Percentiles rank a stretch among this genome's conserved stretches.
Conservation (phyloP, 2,888 invertebrate genomes). For the Acrobasis consociella region DNA sequence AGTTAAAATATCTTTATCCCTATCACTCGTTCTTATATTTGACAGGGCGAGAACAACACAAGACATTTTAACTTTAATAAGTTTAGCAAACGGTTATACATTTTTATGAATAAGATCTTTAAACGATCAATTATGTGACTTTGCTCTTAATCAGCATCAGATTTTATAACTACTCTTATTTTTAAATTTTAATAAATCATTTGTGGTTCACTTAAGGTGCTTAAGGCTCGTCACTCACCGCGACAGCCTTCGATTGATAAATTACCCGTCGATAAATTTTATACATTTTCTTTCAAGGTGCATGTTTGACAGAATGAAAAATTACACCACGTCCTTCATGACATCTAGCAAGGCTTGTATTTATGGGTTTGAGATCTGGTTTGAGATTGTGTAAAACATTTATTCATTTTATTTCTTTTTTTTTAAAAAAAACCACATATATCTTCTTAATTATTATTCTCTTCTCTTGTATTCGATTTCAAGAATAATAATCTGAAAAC, state of each 20-base stretch:
- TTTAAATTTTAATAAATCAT: not conserved
- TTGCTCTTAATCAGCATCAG: too few species aligned
- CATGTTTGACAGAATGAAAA: slow-evolving; percentile 22
- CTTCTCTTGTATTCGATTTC: too few species aligned
- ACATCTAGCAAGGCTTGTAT: slow-evolving; percentile 9
- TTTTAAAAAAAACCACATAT: not conserved
- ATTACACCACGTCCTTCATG: slow-evolving; percentile 5
- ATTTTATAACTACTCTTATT: not conserved
- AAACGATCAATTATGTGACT: too few species aligned
- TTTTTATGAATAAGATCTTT: too few species aligned
- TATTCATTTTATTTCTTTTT: not conserved
- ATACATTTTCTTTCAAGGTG: slow-evolving; percentile 20
- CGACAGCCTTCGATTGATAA: slow-evolving; percentile 27
- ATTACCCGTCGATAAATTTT: slow-evolving; percentile 25
- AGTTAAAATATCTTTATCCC: too few species aligned
- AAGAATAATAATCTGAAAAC: too few species aligned
- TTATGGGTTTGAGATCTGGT: slow-evolving; percentile 7
- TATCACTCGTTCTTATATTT: too few species aligned
- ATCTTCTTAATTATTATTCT: too few species aligned
- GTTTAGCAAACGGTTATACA: too few species aligned
- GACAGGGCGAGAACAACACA: too few species aligned
- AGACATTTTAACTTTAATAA: too few species aligned
- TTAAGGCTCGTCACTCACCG: not conserved
- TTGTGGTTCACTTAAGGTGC: not conserved
- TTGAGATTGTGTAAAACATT: not conserved